Evolutionary conservation across 2,888 invertebrate genomes (phyloP).

Genomic region (Heliconius charithonia): DNA sequence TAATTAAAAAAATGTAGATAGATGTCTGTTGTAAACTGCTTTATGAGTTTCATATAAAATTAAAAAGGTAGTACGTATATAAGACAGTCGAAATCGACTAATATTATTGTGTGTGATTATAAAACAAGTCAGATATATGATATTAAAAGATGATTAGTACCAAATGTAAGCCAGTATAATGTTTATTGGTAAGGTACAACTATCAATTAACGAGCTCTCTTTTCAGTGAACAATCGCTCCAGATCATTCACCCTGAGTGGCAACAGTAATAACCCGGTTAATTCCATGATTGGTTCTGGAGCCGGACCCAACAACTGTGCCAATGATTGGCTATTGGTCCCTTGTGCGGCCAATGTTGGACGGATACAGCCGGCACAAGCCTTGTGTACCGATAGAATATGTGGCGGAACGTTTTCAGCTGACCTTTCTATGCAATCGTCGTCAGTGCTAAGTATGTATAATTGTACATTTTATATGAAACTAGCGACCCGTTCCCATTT

Average conservation of each 20-base stretch:
- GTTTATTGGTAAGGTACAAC: too few species aligned
- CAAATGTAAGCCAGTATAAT: too few species aligned
- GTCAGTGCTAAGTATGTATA: conserved; percentile 84
- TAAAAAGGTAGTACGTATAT: too few species aligned
- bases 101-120: too few species aligned
- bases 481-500: too few species aligned
- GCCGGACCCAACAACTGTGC: conserved; percentile 88
- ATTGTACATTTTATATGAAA: too few species aligned
- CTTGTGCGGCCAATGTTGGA: conserved; percentile 89
- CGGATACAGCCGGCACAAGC: conserved; percentile 83
- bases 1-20: too few species aligned
- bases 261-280: conserved; percentile 87
- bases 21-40: too few species aligned
- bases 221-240: conserved; percentile 87
- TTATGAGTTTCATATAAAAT: too few species aligned
- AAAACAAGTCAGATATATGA: too few species aligned
- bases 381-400: conserved; percentile 90
- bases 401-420: conserved; percentile 90
- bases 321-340: conserved; percentile 91
- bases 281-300: conserved; percentile 87
- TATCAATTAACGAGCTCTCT: background rate
- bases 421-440: conserved; percentile 88
- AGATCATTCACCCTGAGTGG: conserved; percentile 91
- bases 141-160: too few species aligned
- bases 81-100: too few species aligned